Conservation (phyloP, 1,140 invertebrate species). For the Cydia pomonella region DNA sequence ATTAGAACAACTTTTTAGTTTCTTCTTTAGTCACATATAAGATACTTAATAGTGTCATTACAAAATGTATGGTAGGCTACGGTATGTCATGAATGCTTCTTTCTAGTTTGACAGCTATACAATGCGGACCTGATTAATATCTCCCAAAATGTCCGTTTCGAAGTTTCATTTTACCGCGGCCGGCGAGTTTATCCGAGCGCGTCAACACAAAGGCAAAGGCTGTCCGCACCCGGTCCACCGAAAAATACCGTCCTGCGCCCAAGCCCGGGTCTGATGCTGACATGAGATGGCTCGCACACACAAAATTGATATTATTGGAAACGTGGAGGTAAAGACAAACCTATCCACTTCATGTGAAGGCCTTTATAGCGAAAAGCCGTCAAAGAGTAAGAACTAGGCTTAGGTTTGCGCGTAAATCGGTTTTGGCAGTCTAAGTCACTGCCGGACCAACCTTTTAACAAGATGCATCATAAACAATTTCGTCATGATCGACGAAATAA, state of each 20-base stretch:
- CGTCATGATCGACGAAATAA: too few species aligned
- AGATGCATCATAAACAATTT: too few species aligned
- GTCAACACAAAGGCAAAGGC: slow-evolving; percentile 2
- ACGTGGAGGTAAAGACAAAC: background rate
- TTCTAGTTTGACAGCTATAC: background rate
- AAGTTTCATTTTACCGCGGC: slow-evolving; percentile 5
- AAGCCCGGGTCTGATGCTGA: background rate
- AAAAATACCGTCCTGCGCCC: background rate
- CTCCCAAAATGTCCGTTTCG: background rate
- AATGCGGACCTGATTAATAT: slow-evolving; percentile 8
- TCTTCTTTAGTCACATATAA: too few species aligned
- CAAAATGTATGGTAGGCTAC: too few species aligned
- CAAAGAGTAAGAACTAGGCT: background rate
- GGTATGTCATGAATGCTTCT: too few species aligned
- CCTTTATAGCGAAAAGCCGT: background rate
- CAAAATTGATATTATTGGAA: background rate
- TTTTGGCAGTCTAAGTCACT: too few species aligned
- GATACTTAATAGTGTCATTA: too few species aligned
- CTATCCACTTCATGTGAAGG: background rate
- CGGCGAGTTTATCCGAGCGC: background rate
- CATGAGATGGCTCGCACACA: background rate
- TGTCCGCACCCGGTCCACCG: background rate
- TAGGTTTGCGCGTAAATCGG: too few species aligned
- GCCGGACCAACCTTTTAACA: too few species aligned
- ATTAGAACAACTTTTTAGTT: too few species aligned